A percentile compares a stretch with the other conserved stretches of the same genome.
These are phyloP conservation scores for Atrina japonica DNA, from an alignment of 2,888 invertebrate genomes.

Conservation along the genomic window DNA sequence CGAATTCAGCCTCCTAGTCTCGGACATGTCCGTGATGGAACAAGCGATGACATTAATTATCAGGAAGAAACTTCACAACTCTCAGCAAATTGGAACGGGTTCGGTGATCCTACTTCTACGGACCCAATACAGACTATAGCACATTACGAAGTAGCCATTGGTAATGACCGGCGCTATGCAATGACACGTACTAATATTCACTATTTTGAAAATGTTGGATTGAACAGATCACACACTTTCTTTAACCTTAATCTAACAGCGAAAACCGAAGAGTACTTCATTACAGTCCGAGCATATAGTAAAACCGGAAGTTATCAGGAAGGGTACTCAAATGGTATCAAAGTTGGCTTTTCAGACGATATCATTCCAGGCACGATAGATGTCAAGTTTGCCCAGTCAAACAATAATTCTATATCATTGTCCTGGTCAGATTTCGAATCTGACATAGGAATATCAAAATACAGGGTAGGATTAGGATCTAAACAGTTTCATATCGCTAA, in stretches of 20 bases:
- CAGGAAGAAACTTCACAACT: slow-evolving; percentile 39
- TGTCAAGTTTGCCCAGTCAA: slow-evolving; percentile 4
- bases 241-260: slow-evolving; percentile 36
- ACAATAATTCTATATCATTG: slow-evolving; percentile 16
- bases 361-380: slow-evolving; percentile 34
- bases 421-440: slow-evolving; percentile 45
- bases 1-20: slow-evolving; percentile 40
- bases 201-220: slow-evolving; percentile 37
- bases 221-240: slow-evolving; percentile 39
- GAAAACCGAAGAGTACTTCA: slow-evolving; percentile 43
- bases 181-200: slow-evolving; percentile 38
- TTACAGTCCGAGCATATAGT: slow-evolving; percentile 57
- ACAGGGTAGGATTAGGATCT: slow-evolving; percentile 33
- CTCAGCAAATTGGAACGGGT: slow-evolving; percentile 53
- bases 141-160: slow-evolving; percentile 45
- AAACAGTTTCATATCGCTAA: not conserved
- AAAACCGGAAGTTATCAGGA: slow-evolving; percentile 45
- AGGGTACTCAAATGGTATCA: slow-evolving; percentile 49
- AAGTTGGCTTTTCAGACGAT: slow-evolving; percentile 35
- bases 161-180: slow-evolving; percentile 32
- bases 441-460: slow-evolving; percentile 40
- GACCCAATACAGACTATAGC: slow-evolving; percentile 42
- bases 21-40: slow-evolving; percentile 47
- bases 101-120: slow-evolving; percentile 38
- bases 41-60: slow-evolving; percentile 43